These are phyloP conservation scores for Mythimna pallens DNA, from an alignment of 2,888 invertebrate species.

Conservation along the genomic window DNA sequence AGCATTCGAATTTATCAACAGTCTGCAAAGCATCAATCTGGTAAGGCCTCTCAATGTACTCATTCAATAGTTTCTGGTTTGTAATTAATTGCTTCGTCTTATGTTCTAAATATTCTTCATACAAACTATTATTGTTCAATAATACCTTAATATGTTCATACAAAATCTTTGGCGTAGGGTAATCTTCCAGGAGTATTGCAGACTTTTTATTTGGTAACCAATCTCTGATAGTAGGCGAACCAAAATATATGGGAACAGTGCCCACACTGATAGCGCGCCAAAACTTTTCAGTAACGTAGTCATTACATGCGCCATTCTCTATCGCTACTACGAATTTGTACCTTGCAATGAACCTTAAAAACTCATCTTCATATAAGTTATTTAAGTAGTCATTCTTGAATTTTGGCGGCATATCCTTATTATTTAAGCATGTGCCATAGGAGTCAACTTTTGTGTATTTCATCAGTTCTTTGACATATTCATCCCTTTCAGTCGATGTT, in stretches of 20 bases:
- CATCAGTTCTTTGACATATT: conserved; percentile 93
- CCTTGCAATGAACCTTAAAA: conserved; percentile 91
- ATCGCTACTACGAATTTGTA: conserved; percentile 96
- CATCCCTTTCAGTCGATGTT: conserved; percentile 94
- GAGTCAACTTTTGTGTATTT: conserved; percentile 94
- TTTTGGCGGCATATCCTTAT: conserved; percentile 93
- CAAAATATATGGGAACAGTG: conserved; percentile 95
- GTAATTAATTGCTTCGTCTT: conserved; percentile 89
- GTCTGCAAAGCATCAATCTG: conserved; percentile 82
- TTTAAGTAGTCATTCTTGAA: conserved; percentile 91
- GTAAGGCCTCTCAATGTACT: conserved; percentile 83
- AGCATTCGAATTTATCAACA: conserved; percentile 93
- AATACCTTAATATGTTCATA: conserved; percentile 91
- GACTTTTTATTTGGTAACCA: conserved; percentile 95
- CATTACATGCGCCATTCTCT: conserved; percentile 95
- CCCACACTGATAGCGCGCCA: conserved; percentile 95
- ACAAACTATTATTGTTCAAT: conserved; percentile 91
- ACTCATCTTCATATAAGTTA: conserved; percentile 91
- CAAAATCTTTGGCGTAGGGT: conserved; percentile 90
- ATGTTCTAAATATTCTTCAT: conserved; percentile 92
- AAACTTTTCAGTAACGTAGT: conserved; percentile 96
- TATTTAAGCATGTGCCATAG: conserved; percentile 95
- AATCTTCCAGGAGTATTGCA: conserved; percentile 93
- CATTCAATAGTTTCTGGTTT: conserved; percentile 87
- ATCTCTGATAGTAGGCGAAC: conserved; percentile 94